Conservation (phyloP, 2,113 vertebrate genomes). For the Psammodynastes pulverulentus region DNA sequence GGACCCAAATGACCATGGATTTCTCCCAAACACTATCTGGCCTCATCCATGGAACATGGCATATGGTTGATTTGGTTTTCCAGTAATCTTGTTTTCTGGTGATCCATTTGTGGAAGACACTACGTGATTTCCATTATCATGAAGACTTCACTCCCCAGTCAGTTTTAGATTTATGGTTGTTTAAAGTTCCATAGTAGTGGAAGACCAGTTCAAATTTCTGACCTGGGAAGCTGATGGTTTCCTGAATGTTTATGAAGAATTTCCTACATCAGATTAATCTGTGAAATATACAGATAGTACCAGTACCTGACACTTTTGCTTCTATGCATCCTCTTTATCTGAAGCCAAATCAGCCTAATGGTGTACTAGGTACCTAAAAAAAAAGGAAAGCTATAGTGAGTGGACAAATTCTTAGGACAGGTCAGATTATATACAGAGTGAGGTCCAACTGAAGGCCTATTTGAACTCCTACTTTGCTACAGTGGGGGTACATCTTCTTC, state of each 20-base stretch:
- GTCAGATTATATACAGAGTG: neutral
- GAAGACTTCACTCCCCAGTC: no score
- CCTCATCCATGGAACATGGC: neutral
- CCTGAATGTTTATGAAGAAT: no score
- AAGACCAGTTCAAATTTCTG: no score
- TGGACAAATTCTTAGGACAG: neutral
- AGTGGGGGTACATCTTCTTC: neutral
- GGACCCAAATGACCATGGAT: neutral
- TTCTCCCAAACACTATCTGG: neutral
- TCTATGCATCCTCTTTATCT: neutral
- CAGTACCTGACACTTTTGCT: neutral
- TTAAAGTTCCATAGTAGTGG: no score
- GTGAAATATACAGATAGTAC: no score
- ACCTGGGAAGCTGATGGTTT: no score
- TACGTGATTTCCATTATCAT: no score
- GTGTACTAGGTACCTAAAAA: neutral
- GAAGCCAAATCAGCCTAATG: neutral
- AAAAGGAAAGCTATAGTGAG: neutral
- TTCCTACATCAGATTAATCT: no score
- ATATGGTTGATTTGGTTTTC: neutral
- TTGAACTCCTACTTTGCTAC: neutral
- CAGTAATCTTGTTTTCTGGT: neutral
- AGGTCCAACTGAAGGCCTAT: neutral
- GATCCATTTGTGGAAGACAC: no score
- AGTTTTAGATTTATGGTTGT: no score